phyloP scores from a whole-genome alignment of 2,797 vertebrate species.

The Pipistrellus nathusii region DNA sequence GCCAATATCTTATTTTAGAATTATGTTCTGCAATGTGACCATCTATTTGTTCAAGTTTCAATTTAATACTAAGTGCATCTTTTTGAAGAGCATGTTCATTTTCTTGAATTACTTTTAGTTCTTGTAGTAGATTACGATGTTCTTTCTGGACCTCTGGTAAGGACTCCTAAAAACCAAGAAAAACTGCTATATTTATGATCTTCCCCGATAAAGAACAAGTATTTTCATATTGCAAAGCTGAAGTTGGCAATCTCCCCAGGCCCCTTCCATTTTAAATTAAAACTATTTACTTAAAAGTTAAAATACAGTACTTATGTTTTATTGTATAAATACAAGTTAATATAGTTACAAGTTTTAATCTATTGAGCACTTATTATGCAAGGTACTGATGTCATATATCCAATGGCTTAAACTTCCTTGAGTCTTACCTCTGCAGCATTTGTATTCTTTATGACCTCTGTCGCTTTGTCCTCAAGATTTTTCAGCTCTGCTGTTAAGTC shows the following conservation, averaged over 20 bases:
- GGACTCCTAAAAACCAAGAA: conserved; percentile 86
- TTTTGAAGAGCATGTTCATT: conserved; percentile 93
- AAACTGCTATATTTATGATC: background rate
- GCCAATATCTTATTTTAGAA: conserved; percentile 95
- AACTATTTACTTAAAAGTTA: background rate
- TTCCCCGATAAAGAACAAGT: background rate
- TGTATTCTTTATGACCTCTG: conserved; percentile 91
- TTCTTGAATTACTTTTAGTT: conserved; percentile 92
- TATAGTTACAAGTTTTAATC: background rate
- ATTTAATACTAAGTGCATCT: conserved; percentile 94
- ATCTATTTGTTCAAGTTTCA: conserved; percentile 94
- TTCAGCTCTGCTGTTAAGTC: conserved; percentile 90
- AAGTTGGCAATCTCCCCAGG: background rate
- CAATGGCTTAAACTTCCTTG: background rate
- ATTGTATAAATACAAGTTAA: conserved; percentile 5
- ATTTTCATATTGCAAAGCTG: background rate
- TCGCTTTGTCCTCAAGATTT: conserved; percentile 92
- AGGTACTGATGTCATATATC: background rate
- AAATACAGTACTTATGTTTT: background rate
- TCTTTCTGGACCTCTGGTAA: conserved; percentile 93
- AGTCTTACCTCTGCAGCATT: conserved; percentile 92
- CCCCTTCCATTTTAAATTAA: background rate
- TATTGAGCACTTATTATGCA: background rate
- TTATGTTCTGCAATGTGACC: conserved; percentile 92
- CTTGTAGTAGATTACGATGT: conserved; percentile 89